phyloP scores from a whole-genome alignment of 2,113 vertebrate genomes.

The Clarias batrachus region DNA sequence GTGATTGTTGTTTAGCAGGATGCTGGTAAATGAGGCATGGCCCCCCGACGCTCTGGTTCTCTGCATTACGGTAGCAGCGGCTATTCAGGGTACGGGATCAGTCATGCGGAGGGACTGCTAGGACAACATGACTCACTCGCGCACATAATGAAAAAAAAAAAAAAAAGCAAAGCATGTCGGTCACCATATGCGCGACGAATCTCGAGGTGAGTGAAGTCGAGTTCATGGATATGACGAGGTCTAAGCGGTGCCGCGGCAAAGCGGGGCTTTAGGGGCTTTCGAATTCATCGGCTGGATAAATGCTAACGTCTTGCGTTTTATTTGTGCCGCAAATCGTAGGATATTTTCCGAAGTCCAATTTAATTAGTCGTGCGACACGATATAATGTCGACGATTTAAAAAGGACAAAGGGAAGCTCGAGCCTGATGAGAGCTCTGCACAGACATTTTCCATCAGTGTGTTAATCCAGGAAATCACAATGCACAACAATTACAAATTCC shows the following conservation, averaged over 20 bases:
- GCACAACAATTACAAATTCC: background rate
- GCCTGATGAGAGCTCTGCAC: background rate
- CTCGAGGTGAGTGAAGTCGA: background rate
- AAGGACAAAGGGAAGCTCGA: background rate
- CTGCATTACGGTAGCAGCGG: slow-evolving; percentile 30
- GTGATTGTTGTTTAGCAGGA: slow-evolving; percentile 35
- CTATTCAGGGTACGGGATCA: slow-evolving; percentile 43
- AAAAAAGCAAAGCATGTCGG: background rate
- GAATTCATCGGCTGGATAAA: background rate
- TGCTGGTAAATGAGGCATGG: slow-evolving; percentile 46
- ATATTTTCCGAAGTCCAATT: background rate
- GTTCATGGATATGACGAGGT: background rate
- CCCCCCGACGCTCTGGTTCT: slow-evolving; percentile 21
- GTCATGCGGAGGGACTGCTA: slow-evolving; percentile 29
- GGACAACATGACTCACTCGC: slow-evolving; percentile 32
- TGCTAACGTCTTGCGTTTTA: background rate
- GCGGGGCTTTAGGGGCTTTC: background rate
- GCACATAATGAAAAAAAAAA: background rate
- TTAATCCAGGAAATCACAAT: background rate
- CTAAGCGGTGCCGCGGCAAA: slow-evolving; percentile 22
- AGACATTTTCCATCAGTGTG: background rate
- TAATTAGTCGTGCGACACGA: background rate
- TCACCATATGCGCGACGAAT: background rate
- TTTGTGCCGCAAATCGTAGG: background rate
- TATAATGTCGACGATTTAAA: background rate